Evolutionary conservation across 2,797 vertebrate species (phyloP).

Genomic region (Hemibagrus guttatus): DNA sequence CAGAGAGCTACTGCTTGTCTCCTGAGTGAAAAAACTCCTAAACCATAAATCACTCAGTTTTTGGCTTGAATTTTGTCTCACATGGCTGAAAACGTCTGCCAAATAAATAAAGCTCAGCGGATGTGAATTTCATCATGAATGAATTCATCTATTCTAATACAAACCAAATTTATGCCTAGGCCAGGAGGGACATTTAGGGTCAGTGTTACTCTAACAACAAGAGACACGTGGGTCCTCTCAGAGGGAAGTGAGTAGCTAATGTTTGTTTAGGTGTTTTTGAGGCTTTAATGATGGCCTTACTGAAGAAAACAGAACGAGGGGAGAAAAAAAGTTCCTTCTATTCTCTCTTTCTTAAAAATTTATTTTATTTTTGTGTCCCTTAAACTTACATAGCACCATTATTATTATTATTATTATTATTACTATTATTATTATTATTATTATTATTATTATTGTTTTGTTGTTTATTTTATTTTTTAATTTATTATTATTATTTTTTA

Average conservation of each 20-base stretch:
- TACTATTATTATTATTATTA: neutral
- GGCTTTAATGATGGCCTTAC: neutral
- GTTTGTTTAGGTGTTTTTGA: neutral
- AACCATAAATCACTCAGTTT: neutral
- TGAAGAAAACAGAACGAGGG: neutral
- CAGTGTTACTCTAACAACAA: neutral
- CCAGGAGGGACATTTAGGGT: neutral
- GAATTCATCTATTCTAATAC: neutral
- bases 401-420: neutral
- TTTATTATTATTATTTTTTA: neutral
- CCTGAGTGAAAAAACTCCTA: neutral
- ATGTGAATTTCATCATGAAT: slow-evolving; percentile 7
- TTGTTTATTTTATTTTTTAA: neutral
- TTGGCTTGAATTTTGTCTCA: neutral
- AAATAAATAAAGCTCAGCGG: neutral
- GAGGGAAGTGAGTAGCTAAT: neutral
- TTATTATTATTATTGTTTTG: no score
- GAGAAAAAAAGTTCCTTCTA: neutral
- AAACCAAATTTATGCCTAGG: neutral
- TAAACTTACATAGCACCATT: neutral
- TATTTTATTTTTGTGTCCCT: neutral
- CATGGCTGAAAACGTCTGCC: neutral
- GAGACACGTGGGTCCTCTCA: neutral
- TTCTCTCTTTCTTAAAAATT: no score
- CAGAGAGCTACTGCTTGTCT: neutral